Conservation (phyloP, 35 echinoderm and acorn worm species). For the Chiridota heheva region DNA sequence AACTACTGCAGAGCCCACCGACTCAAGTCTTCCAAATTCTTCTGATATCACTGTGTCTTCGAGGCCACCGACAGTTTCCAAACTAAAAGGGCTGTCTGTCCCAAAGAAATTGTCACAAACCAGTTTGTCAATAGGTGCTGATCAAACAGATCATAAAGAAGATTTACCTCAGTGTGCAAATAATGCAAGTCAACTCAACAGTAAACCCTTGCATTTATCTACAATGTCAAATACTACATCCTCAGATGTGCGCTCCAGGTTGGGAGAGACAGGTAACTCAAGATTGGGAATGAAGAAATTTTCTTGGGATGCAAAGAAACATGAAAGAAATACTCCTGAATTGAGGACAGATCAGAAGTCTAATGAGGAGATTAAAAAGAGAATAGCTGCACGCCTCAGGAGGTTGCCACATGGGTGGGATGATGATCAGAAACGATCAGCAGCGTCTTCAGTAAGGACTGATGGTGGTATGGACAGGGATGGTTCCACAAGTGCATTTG, state of each 20-base stretch:
- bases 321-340: not conserved
- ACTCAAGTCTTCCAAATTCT: constrained; percentile 10
- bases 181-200: no score
- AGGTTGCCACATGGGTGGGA: no score
- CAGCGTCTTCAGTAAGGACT: no score
- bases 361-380: constrained; percentile 28
- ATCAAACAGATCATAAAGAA: no score
- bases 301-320: constrained; percentile 50
- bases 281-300: constrained; percentile 57
- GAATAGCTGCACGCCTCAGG: constrained; percentile 15
- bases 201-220: constrained; percentile 38
- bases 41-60: not conserved
- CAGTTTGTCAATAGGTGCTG: not conserved
- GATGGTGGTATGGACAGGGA: no score
- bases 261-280: not conserved
- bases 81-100: constrained; percentile 72
- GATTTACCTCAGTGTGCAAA: no score
- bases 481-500: no score
- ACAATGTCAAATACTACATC: constrained; percentile 9
- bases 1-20: constrained; percentile 15
- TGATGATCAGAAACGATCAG: no score
- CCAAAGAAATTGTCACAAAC: constrained; percentile 76
- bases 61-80: constrained; percentile 35
- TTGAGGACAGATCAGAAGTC: no score
- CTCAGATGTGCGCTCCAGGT: not conserved